Evolutionary conservation across 2,888 invertebrate genomes (phyloP), one percentile per base, ranked within the genome.

Genomic region (Sinotaia quadrata): DNA sequence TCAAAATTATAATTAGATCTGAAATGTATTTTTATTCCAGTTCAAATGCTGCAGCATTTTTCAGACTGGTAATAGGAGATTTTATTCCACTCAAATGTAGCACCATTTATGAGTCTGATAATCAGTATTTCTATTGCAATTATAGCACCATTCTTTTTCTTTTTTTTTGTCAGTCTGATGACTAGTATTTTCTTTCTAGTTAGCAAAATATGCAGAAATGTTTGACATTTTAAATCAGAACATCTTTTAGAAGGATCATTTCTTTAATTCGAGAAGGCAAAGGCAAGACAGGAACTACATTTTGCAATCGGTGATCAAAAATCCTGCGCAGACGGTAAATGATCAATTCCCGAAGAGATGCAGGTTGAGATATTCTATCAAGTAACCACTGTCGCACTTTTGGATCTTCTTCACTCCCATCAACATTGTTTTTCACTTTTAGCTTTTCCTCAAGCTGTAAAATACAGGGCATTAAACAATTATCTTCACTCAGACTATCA

Each of bases 251-350:
- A 27, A 74, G 61, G 18, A 81, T 68, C 27, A 68, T 41, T 18
- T 79, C 76, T n/a, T 75, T 75, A 15, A 82, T 60, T 27, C 74
- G 37, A 33, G 68, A 54, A n/a, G 83, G 83, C n/a, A 83, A 44
- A 1, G 81, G 78, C n/a, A 83, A 69, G 12, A 58, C 12, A 12
- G 73, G 67, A 8, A 78, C 74, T 44, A 67, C 75, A 7, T 47
- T 27, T 8, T 57, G 59, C 54, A 81, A 68, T 36, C 70, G 63
- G 21, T 60, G 49, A 4, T 71, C 70, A n/a, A 84, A 34, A 8
- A 52, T 21, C 49, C 57, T 54, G n/a, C 83, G 67, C n/a, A 81
- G 72, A 18, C 59, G 56, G 33, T 73, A 66, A 2, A 76, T 60
- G 3, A 75, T 54, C 21, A 71, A 63, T 8, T 74, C 71, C 54